Evolutionary conservation across 1,140 invertebrate species (phyloP), one percentile per base, ranked within the genome.

Genomic region (Episyrphus balteatus): DNA sequence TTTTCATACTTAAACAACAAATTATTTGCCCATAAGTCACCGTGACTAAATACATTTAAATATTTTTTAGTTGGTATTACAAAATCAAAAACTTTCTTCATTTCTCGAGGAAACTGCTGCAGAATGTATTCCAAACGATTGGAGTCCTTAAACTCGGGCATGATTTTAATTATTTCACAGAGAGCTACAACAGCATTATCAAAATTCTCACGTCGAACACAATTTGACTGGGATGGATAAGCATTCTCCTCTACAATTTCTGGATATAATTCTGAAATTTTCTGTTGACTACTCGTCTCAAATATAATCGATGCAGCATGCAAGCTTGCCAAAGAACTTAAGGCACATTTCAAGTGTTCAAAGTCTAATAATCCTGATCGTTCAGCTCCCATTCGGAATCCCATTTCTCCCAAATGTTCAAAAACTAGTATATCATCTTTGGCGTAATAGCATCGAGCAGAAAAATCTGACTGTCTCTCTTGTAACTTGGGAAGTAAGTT

Each of bases 21-120:
- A 56, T 83, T 83, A 52, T 78, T 80, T 2, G 69, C 57, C 77
- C 80, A 81, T 5, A 80, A 51, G 63, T 83, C 77, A 0, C 75
- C 74, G 57, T 82, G 81, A 15, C 66, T 64, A 1, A 80, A 53
- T 1, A 75, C 73, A 47, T 81, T 82, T n/a, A 64, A 58, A 41
- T 72, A 73, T 17, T 57, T 68, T 5, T 55, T 32, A 2, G 75
- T 77, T 0, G 72, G 69, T 49, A 70, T 67, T 19, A 69, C 58
- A 1, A 73, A 62, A 11, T 71, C 60, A 14, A 70, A 69, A 1
- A 76, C 61, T 2, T 50, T 47, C 1, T 70, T 56, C 57, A 69
- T 73, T 13, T 68, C 51, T 33, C 58, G 56, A 0, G 61, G 62
- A 19, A 72, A 58, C 26, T 59, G 57, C 17, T 59, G 44, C 32